Evolutionary conservation across 2,888 invertebrate genomes (phyloP).

Genomic region (Choreutis nemorana): DNA sequence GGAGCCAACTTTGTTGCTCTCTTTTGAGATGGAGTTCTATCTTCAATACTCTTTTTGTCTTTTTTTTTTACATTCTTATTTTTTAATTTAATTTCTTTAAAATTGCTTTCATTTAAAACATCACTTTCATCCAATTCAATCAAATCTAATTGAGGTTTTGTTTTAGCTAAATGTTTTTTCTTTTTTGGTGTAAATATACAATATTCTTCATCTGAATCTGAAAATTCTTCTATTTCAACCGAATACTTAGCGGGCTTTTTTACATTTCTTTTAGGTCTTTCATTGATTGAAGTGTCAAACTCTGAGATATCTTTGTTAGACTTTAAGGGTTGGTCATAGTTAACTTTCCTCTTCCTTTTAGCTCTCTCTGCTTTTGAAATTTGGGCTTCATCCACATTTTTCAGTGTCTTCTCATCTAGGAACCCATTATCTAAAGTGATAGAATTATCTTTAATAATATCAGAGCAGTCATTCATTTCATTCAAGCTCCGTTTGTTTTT

Average conservation of each 20-base stretch:
- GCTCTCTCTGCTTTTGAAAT: too few relatives aligned
- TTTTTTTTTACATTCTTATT: slow-evolving; percentile 1
- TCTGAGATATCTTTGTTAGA: too few relatives aligned
- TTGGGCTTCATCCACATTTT: too few relatives aligned
- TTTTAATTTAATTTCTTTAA: slow-evolving; percentile 4
- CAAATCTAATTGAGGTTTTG: slow-evolving; percentile 1
- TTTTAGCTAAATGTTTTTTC: slow-evolving; percentile 19
- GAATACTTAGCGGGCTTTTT: slow-evolving; percentile 47
- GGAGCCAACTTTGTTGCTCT: slow-evolving; percentile 69
- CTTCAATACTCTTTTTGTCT: slow-evolving; percentile 7
- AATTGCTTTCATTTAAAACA: too few relatives aligned
- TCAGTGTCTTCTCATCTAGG: too few relatives aligned
- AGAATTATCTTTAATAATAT: slow-evolving; percentile 5
- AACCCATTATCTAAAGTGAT: too few relatives aligned
- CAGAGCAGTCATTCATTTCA: too few relatives aligned
- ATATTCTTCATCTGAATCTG: slow-evolving; percentile 51
- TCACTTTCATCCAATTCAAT: slow-evolving; percentile 8
- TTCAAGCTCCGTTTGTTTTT: slow-evolving; percentile 25
- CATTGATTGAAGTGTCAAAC: too few relatives aligned
- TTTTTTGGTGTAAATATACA: slow-evolving; percentile 54
- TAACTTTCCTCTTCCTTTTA: too few relatives aligned
- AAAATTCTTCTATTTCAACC: slow-evolving; percentile 27
- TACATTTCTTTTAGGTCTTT: slow-evolving; percentile 37
- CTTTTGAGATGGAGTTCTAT: slow-evolving; percentile 7
- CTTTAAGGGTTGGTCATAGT: too few relatives aligned